Percentiles rank a stretch among this genome's conserved stretches.
phyloP scores from a whole-genome alignment of 2,888 invertebrate genomes.

The Muschampia plurimacula region DNA sequence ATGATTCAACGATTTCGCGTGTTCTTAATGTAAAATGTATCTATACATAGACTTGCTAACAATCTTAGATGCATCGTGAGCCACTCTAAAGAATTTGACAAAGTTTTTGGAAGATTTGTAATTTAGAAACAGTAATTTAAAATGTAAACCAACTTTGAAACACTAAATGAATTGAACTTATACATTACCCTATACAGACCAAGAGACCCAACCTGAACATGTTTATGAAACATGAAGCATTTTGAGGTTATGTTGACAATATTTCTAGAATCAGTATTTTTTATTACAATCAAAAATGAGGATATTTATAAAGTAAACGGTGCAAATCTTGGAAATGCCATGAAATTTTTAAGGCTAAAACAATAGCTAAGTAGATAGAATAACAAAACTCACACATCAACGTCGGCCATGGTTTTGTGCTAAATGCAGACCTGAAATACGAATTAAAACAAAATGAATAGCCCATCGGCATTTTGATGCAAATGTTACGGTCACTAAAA shows the following conservation, averaged over 20 bases:
- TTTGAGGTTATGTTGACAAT: constrained; percentile 76
- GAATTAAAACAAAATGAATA: constrained; percentile 62
- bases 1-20: too few species aligned
- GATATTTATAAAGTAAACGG: neutral
- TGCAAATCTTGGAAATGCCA: neutral
- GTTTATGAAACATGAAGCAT: constrained; percentile 36
- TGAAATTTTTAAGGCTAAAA: neutral
- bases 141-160: too few species aligned
- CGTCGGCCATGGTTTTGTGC: constrained; percentile 90
- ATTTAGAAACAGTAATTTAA: too few species aligned
- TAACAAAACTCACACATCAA: constrained; percentile 90
- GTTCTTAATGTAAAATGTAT: too few species aligned
- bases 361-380: constrained; percentile 35
- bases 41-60: too few species aligned
- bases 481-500: constrained; percentile 50
- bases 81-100: too few species aligned
- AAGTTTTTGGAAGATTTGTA: too few species aligned
- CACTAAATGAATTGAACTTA: neutral
- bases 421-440: constrained; percentile 79
- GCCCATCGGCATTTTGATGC: constrained; percentile 52
- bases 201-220: neutral
- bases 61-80: too few species aligned
- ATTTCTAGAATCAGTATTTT: constrained; percentile 49
- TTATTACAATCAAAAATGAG: neutral
- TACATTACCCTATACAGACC: neutral